phyloP scores from a whole-genome alignment of 2,888 invertebrate species.

The Dione juno region DNA sequence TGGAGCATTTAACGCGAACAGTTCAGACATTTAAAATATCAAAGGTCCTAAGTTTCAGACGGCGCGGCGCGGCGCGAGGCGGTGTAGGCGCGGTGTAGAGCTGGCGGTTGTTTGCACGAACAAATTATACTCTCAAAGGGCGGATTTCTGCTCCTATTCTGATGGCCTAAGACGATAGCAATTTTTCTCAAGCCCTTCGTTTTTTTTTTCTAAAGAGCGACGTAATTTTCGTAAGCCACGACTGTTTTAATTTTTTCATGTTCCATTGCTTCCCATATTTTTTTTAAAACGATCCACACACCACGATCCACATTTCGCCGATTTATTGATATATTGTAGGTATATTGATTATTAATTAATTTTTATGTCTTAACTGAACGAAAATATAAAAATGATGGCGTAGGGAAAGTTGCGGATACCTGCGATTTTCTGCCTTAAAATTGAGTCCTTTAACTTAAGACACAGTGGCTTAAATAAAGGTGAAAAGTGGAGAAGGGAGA shows the following conservation, averaged over 20 bases:
- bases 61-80: slow-evolving; percentile 26
- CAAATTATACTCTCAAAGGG: slow-evolving; percentile 64
- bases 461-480: too few species aligned
- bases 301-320: too few species aligned
- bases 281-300: background rate
- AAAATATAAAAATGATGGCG: too few species aligned
- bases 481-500: too few species aligned
- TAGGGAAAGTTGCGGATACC: too few species aligned
- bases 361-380: too few species aligned
- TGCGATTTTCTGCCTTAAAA: too few species aligned
- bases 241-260: background rate
- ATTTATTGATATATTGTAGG: too few species aligned
- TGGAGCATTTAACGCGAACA: slow-evolving; percentile 18
- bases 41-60: slow-evolving; percentile 33
- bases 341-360: too few species aligned
- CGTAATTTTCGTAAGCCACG: slow-evolving; percentile 33
- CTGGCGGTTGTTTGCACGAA: slow-evolving; percentile 63
- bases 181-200: slow-evolving; percentile 34
- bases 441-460: too few species aligned
- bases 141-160: slow-evolving; percentile 57
- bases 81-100: slow-evolving; percentile 44
- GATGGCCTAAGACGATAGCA: slow-evolving; percentile 44
- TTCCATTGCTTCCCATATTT: background rate
- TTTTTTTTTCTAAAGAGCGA: slow-evolving; percentile 40
- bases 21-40: slow-evolving; percentile 41